These are phyloP conservation scores for Salmo trutta DNA, from an alignment of 2,797 vertebrate species.

Conservation along the genomic window DNA sequence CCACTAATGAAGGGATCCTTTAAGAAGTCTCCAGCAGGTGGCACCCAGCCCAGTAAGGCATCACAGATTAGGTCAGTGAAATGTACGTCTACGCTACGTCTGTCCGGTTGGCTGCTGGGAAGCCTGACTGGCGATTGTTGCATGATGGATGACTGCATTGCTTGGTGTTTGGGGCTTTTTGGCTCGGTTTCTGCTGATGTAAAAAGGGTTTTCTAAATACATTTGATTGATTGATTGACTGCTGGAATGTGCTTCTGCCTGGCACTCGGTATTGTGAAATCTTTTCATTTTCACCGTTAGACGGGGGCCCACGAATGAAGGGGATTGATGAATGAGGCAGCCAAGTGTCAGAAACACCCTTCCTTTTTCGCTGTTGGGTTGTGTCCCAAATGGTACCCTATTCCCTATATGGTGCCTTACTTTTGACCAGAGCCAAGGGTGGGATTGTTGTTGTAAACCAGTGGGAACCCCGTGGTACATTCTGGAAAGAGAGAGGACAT, in stretches of 20 bases:
- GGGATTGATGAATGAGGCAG: slow-evolving; percentile 95
- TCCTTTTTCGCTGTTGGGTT: slow-evolving; percentile 77
- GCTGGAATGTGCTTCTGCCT: slow-evolving; percentile 97
- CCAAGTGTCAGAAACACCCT: slow-evolving; percentile 95
- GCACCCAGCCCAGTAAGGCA: slow-evolving; percentile 85
- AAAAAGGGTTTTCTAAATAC: slow-evolving; percentile 40
- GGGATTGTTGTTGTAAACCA: slow-evolving; percentile 77
- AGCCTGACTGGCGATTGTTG: slow-evolving; percentile 63
- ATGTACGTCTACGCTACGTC: slow-evolving; percentile 38
- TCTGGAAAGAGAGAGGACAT: slow-evolving; percentile 56
- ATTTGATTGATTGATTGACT: slow-evolving; percentile 86
- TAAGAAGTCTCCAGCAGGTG: slow-evolving; percentile 75
- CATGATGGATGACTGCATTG: slow-evolving; percentile 92
- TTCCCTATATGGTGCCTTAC: not conserved
- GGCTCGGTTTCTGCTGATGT: too few species aligned
- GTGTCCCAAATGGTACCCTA: not conserved
- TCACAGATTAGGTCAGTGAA: slow-evolving; percentile 96
- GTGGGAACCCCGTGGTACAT: slow-evolving; percentile 54
- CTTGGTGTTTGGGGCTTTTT: too few species aligned
- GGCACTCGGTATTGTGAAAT: slow-evolving; percentile 89
- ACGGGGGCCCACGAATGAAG: slow-evolving; percentile 77
- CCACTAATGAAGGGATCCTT: slow-evolving; percentile 80
- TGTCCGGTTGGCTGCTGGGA: slow-evolving; percentile 75
- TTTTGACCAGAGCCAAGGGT: slow-evolving; percentile 37
- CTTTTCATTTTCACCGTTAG: slow-evolving; percentile 98